Conservation (phyloP, 1,140 invertebrate genomes). For the Drosophila seguyi region DNA sequence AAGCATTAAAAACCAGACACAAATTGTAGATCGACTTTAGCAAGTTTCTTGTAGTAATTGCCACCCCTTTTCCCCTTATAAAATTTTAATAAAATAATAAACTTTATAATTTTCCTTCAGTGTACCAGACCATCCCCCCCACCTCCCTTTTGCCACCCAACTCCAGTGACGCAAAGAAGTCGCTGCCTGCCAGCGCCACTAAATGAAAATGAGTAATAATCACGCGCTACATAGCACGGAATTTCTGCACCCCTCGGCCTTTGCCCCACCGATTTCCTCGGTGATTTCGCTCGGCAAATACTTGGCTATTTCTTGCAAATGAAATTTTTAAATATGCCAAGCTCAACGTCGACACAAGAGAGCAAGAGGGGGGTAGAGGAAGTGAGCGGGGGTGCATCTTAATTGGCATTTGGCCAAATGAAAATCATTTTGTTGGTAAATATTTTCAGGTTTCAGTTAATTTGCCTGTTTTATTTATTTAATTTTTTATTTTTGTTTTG, state of each 20-base stretch:
- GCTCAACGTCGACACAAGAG: constrained; percentile 3
- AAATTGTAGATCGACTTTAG: neutral
- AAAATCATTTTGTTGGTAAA: constrained; percentile 53
- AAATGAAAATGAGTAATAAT: constrained; percentile 67
- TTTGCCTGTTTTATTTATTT: constrained; percentile 9
- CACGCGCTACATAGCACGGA: constrained; percentile 39
- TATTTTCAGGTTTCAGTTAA: constrained; percentile 42
- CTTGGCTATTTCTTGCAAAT: constrained; percentile 41
- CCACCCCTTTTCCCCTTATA: neutral
- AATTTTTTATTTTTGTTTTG: neutral
- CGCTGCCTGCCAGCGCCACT: constrained; percentile 33
- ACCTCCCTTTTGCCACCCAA: neutral
- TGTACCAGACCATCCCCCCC: neutral
- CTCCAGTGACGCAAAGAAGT: constrained; percentile 46
- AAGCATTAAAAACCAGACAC: neutral
- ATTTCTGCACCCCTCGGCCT: neutral
- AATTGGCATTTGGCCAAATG: constrained; percentile 60
- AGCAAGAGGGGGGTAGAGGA: too few relatives aligned
- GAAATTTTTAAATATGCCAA: constrained; percentile 56
- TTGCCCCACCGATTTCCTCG: neutral
- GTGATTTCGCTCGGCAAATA: constrained; percentile 14
- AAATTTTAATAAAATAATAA: neutral
- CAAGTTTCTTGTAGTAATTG: neutral
- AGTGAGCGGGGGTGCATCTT: constrained; percentile 33
- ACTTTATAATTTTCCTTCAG: neutral